Evolutionary conservation across 2,797 vertebrate species (phyloP).

Genomic region (Pygocentrus nattereri): DNA sequence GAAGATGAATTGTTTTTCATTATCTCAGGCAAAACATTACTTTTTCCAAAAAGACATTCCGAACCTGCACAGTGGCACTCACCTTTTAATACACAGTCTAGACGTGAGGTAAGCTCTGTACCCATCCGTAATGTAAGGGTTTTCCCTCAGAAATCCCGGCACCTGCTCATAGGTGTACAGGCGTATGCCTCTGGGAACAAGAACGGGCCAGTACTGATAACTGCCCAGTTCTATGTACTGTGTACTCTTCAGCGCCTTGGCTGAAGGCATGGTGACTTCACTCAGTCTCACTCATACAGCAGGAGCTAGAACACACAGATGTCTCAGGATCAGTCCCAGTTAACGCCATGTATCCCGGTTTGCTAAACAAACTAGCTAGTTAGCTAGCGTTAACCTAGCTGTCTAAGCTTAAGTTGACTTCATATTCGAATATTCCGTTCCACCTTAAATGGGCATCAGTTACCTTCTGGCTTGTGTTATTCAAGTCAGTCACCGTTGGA

Average conservation of each 20-base stretch:
- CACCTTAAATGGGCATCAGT: neutral
- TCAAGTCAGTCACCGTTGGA: no score
- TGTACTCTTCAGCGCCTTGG: conserved; percentile 83
- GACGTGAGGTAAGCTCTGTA: conserved; percentile 96
- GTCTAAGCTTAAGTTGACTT: no score
- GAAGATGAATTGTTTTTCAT: neutral
- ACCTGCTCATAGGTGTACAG: conserved; percentile 97
- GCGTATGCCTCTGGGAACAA: conserved; percentile 91
- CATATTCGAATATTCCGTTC: neutral
- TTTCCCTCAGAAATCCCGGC: conserved; percentile 90
- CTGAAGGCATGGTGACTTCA: conserved; percentile 75
- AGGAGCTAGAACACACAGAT: conserved; percentile 31
- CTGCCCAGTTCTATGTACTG: conserved; percentile 95
- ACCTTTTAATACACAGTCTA: conserved; percentile 95
- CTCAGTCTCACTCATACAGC: conserved; percentile 25
- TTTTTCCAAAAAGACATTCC: neutral
- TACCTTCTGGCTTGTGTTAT: no score
- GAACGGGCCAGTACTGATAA: conserved; percentile 96
- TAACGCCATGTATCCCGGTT: neutral
- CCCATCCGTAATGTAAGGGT: conserved; percentile 97
- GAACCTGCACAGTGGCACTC: conserved; percentile 33
- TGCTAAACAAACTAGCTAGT: neutral
- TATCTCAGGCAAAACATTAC: neutral
- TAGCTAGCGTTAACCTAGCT: no score
- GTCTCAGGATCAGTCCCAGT: neutral